Percentiles rank a stretch among this genome's conserved stretches.
These are phyloP conservation scores for Drosophila novamexicana DNA, from an alignment of 1,140 invertebrate species.

Conservation along the genomic window DNA sequence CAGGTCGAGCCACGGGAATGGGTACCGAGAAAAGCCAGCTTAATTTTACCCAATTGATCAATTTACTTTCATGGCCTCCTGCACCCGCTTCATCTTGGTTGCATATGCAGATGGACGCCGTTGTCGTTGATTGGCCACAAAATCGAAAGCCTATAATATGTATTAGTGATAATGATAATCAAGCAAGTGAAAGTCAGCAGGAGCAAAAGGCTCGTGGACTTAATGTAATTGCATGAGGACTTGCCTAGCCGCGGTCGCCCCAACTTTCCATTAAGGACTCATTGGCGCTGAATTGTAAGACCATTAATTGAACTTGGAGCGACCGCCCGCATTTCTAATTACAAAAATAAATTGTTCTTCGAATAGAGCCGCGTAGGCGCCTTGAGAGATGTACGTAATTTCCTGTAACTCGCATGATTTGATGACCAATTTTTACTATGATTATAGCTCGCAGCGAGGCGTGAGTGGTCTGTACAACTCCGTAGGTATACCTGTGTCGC, in stretches of 20 bases:
- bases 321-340: constrained; percentile 64
- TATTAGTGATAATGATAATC: constrained; percentile 38
- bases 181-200: constrained; percentile 43
- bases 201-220: constrained; percentile 16
- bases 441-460: neutral
- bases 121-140: constrained; percentile 61
- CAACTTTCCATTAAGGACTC: constrained; percentile 63
- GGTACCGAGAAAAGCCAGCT: constrained; percentile 23
- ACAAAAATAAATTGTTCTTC: constrained; percentile 55
- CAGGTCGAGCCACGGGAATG: constrained; percentile 16
- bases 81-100: neutral
- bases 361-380: constrained; percentile 26
- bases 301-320: constrained; percentile 35
- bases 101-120: constrained; percentile 69
- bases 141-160: constrained; percentile 55
- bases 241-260: constrained; percentile 10
- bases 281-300: constrained; percentile 62
- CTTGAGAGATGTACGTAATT: neutral
- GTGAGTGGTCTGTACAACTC: constrained; percentile 22
- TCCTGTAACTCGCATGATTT: constrained; percentile 11
- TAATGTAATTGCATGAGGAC: constrained; percentile 68
- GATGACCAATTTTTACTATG: constrained; percentile 17
- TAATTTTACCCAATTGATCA: constrained; percentile 81
- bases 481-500: constrained; percentile 17
- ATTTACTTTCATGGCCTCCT: constrained; percentile 41